Conservation (phyloP, 2,888 invertebrate species). For the Eupithecia subumbrata region DNA sequence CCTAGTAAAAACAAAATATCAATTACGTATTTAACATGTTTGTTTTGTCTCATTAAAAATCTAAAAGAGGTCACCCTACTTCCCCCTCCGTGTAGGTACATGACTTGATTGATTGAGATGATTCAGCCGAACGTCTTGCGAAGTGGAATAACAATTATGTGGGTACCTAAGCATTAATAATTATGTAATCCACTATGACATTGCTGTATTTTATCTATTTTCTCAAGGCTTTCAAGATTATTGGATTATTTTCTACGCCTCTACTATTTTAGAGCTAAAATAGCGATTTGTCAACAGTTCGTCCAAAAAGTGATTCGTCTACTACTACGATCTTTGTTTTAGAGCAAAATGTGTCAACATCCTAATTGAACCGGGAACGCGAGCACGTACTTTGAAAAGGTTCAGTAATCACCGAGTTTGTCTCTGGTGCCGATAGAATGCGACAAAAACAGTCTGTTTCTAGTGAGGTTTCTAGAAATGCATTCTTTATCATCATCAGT, state of each 20-base stretch:
- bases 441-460: too few relatives aligned
- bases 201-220: constrained; percentile 23
- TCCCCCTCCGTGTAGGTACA: constrained; percentile 45
- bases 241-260: background rate
- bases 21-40: background rate
- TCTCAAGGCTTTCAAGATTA: constrained; percentile 6
- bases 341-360: too few relatives aligned
- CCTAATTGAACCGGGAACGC: too few relatives aligned
- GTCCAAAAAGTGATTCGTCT: too few relatives aligned
- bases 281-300: too few relatives aligned
- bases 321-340: too few relatives aligned
- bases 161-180: constrained; percentile 58
- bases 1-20: background rate
- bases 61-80: constrained; percentile 34
- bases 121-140: constrained; percentile 62
- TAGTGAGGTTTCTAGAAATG: too few relatives aligned
- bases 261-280: background rate
- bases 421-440: too few relatives aligned
- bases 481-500: too few relatives aligned
- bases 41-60: background rate
- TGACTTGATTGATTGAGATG: constrained; percentile 69
- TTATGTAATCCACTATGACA: constrained; percentile 55
- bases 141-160: constrained; percentile 65
- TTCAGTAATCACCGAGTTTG: too few relatives aligned
- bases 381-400: too few relatives aligned